Base-by-base conservation (phyloP, 2,888 invertebrate genomes). In the Ennomos erosarius region DNA sequence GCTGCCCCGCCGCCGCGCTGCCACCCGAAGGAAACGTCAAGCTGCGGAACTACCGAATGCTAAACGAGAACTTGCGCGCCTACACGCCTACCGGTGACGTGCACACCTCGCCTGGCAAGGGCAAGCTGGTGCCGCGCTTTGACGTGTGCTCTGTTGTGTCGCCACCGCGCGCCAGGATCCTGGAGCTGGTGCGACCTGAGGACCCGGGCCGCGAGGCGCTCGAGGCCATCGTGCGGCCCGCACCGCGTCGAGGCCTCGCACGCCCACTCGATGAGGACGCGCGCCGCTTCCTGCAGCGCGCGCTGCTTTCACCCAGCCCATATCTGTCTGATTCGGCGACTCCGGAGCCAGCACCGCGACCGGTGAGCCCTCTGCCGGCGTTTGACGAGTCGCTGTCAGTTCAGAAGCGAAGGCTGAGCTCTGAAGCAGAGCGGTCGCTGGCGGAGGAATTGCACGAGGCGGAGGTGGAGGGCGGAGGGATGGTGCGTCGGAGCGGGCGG, bases 401-500 rank as follows among this genome's bases (percentile, higher is more conserved):
- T 60, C 1, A 63, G 64, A 39, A 52, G 59, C 44, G 66, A 26
- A 65, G 44, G 66, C 67, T 8, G 70, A 68, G 26, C 43, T 47
- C 67, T 10, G 79, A 51, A 37, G 58, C 69, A 9, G 82, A 84
- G 59, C 69, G 79, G 12, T 90, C 90, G 8, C 70, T 91, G 47
- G 91, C 91, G 0, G 92, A 92, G 10, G 92, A 92, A 67, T 62
- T 92, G 53, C 74, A 79, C 44, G 89, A 90, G 55, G 92, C 92
- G 0, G 92, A 92, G 51, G 86, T 87, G 38, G 81, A 82, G 11
- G 81, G 26, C 6, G 81, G 58, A 70, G 70, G 1, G 68, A 69
- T 0, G 85, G 81, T 0, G 73, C 69, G 79, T 33, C 74, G 73
- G 37, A 76, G 81, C 6, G 78, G 78, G 0, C 5, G 0, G 86